Percentiles rank a stretch among this genome's conserved stretches.
Conservation (phyloP, 2,888 invertebrate species). For the Troglohyphantes excavatus region DNA sequence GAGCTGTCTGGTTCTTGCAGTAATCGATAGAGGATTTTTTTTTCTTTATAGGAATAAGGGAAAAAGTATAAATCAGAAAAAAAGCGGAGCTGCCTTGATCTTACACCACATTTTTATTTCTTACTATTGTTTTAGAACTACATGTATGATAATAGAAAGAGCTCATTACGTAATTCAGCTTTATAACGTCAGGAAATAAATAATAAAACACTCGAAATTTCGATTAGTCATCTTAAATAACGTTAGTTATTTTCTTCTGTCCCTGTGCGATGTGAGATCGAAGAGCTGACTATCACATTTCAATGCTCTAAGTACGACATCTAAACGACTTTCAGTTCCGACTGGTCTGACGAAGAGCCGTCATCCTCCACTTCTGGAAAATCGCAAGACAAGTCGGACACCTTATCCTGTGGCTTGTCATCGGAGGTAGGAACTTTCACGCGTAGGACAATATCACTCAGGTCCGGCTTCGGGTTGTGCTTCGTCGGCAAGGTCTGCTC, state of each 20-base stretch:
- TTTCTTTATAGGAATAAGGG: no score
- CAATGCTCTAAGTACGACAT: neutral
- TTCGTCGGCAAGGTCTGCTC: slow-evolving; percentile 98
- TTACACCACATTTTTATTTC: no score
- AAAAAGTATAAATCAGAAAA: no score
- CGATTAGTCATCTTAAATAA: no score
- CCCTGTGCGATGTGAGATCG: neutral
- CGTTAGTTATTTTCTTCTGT: neutral
- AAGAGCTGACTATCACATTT: neutral
- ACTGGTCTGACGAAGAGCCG: slow-evolving; percentile 32
- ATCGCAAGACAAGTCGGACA: slow-evolving; percentile 52
- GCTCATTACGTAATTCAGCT: no score
- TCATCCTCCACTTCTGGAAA: slow-evolving; percentile 57
- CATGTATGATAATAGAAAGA: no score
- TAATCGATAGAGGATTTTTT: no score
- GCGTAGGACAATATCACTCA: slow-evolving; percentile 87
- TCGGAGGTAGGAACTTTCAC: slow-evolving; percentile 68
- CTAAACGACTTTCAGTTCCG: slow-evolving; percentile 56
- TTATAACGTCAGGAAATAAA: no score
- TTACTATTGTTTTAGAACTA: no score
- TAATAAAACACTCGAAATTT: no score
- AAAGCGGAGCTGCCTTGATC: no score
- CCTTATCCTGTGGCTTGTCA: slow-evolving; percentile 34
- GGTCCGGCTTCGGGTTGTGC: slow-evolving; percentile 96
- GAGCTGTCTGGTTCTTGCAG: no score